These are phyloP conservation scores for Tapirus indicus DNA, from an alignment of 2,797 vertebrate genomes.

Conservation along the genomic window DNA sequence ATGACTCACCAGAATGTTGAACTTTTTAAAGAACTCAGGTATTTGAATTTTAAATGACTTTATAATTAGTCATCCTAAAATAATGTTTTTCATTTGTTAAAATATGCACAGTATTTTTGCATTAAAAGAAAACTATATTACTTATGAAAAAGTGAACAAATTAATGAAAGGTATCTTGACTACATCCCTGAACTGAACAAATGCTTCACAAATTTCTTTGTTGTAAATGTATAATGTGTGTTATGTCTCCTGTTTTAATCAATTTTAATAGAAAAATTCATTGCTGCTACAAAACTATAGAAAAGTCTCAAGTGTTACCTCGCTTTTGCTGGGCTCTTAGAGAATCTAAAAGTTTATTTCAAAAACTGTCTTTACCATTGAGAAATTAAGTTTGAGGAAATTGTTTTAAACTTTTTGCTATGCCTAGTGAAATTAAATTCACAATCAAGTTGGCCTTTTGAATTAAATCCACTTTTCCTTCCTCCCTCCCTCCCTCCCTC, in stretches of 20 bases:
- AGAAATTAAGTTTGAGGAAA: conserved; percentile 49
- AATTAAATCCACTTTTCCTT: not conserved
- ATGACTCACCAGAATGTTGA: conserved; percentile 99
- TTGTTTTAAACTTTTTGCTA: not conserved
- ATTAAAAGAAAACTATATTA: conserved; percentile 37
- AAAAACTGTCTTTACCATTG: not conserved
- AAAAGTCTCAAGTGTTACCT: not conserved
- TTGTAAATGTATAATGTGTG: not conserved
- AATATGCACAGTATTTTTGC: not conserved
- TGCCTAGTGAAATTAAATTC: conserved; percentile 25
- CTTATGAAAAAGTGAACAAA: conserved; percentile 35
- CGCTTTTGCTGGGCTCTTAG: not conserved
- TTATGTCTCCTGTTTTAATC: not conserved
- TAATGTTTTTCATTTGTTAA: conserved; percentile 34
- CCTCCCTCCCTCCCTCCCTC: not conserved
- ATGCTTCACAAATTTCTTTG: not conserved
- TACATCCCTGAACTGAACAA: conserved; percentile 51
- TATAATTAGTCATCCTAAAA: conserved; percentile 43
- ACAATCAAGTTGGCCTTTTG: conserved; percentile 11
- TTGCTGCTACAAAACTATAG: not conserved
- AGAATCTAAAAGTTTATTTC: conserved; percentile 13
- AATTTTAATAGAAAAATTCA: conserved; percentile 45
- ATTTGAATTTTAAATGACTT: conserved; percentile 70
- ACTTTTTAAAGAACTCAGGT: conserved; percentile 98
- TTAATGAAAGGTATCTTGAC: conserved; percentile 37